These are phyloP conservation scores for Prionace glauca DNA, from an alignment of 2,797 vertebrate species.

Conservation along the genomic window DNA sequence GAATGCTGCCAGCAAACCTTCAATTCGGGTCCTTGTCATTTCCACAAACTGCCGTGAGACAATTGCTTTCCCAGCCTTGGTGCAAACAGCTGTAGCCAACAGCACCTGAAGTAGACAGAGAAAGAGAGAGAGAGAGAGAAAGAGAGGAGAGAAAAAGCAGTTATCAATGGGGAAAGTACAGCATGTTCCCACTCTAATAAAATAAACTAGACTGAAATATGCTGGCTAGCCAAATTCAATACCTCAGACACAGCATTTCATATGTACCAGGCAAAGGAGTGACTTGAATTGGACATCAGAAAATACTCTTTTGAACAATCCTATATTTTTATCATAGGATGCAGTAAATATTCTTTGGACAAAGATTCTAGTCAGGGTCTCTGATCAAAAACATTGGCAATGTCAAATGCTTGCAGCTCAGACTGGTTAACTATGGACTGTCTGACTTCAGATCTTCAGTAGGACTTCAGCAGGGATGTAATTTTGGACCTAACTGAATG, in stretches of 20 bases:
- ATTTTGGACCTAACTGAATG: not conserved
- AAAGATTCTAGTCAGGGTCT: not conserved
- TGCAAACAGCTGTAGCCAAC: slow-evolving; percentile 97
- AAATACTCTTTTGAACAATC: not conserved
- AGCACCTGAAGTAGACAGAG: slow-evolving; percentile 70
- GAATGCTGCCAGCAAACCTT: slow-evolving; percentile 90
- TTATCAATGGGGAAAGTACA: not conserved
- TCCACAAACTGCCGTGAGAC: slow-evolving; percentile 97
- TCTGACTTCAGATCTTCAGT: not conserved
- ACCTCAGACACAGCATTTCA: not conserved
- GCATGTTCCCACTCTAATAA: not conserved
- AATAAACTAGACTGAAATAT: not conserved
- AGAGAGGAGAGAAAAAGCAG: not conserved
- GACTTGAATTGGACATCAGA: not conserved
- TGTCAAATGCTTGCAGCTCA: not conserved
- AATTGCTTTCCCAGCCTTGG: slow-evolving; percentile 93
- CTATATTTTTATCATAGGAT: not conserved
- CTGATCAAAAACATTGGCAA: not conserved
- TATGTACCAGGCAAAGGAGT: not conserved
- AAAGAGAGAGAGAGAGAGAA: not conserved
- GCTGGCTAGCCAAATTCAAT: not conserved
- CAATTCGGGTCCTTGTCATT: slow-evolving; percentile 91
- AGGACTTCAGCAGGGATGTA: not conserved
- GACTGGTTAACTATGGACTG: not conserved
- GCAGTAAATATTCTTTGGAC: not conserved